Conservation (phyloP, 1,140 invertebrate species). For the Sinonovacula constricta region DNA sequence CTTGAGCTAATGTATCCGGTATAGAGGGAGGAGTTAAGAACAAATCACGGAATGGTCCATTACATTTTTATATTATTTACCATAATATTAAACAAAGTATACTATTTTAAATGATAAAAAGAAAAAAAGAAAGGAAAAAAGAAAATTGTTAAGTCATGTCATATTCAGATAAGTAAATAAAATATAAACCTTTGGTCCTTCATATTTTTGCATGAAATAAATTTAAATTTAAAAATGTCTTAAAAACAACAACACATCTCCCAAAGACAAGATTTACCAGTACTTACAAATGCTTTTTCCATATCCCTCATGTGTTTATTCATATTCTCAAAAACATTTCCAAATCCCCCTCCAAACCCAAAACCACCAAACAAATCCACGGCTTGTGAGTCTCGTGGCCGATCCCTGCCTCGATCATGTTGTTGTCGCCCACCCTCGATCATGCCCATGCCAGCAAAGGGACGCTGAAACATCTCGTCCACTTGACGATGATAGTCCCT, state of each 20-base stretch:
- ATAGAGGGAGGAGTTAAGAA: too few species aligned
- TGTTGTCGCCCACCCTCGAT: slow-evolving; percentile 6
- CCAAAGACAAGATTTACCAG: not conserved
- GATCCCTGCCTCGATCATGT: not conserved
- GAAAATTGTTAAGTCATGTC: not conserved
- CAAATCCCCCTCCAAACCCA: slow-evolving; percentile 24
- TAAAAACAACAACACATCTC: not conserved
- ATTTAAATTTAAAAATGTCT: not conserved
- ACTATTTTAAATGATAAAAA: too few species aligned
- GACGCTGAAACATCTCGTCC: slow-evolving; percentile 23
- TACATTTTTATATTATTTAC: too few species aligned
- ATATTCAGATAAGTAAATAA: not conserved
- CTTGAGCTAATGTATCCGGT: too few species aligned
- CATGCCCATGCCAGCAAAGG: slow-evolving; percentile 33
- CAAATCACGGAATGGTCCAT: not conserved
- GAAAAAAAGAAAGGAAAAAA: too few species aligned
- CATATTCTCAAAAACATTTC: slow-evolving; percentile 45
- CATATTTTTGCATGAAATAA: not conserved
- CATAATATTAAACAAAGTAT: too few species aligned
- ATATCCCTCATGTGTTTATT: slow-evolving; percentile 36
- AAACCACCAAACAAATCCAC: slow-evolving; percentile 3
- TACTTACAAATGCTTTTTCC: slow-evolving; percentile 37
- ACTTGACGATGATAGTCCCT: slow-evolving; percentile 25
- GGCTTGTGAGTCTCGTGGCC: not conserved
- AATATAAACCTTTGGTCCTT: not conserved